These are phyloP conservation scores for Arvicola amphibius DNA, from an alignment of 2,797 vertebrate species.

Conservation along the genomic window DNA sequence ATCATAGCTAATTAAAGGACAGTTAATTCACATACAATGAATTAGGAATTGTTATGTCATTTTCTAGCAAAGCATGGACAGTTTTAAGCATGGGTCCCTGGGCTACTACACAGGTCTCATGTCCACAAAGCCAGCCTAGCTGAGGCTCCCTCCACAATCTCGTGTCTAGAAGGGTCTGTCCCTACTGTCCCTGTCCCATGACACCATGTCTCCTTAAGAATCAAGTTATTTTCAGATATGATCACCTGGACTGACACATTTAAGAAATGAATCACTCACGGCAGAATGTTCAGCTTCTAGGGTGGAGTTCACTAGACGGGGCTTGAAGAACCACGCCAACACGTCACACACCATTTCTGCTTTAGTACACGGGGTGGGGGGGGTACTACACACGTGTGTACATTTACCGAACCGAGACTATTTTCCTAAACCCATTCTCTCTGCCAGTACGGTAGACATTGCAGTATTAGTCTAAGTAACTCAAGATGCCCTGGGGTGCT, in stretches of 20 bases:
- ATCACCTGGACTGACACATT: background rate
- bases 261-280: background rate
- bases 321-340: background rate
- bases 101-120: background rate
- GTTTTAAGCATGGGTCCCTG: background rate
- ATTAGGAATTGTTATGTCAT: background rate
- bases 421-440: background rate
- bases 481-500: background rate
- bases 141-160: accelerated
- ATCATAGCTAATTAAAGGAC: background rate
- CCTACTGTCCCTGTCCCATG: background rate
- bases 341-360: background rate
- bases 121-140: background rate
- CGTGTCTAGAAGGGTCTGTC: background rate
- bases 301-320: background rate
- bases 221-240: background rate
- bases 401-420: background rate
- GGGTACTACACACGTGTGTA: background rate
- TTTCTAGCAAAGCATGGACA: background rate
- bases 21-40: background rate
- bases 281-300: background rate
- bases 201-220: background rate
- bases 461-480: background rate
- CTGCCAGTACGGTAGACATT: background rate
- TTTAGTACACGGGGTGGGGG: background rate